Evolutionary conservation across 2,888 invertebrate genomes (phyloP), one percentile per base, ranked within the genome.

Genomic region (Alsophila aescularia): DNA sequence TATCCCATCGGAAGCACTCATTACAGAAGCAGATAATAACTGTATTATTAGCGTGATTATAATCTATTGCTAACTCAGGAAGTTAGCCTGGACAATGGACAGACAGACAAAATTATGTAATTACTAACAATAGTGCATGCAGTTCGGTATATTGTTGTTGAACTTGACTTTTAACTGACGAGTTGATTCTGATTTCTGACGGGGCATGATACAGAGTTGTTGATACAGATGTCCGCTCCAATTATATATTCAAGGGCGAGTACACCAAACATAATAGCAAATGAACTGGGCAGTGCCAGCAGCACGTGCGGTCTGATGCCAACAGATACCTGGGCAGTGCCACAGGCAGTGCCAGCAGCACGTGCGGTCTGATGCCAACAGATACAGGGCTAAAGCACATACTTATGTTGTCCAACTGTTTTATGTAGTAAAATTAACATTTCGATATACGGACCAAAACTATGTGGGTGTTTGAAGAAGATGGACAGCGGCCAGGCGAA

Each of bases 81-180:
- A 72, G 68, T 65, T 64, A 62, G 59, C 49, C 51, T 59, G 63
- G 59, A 72, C 68, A 72, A 69, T 66, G 54, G 60, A 63, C 62
- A 58, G 50, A 59, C 41, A 15, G 43, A 43, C 37, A 60, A 59
- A 18, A 53, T 48, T 53, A 52, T 59, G 45, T 62, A 63, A 70
- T 71, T 65, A 67, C 56, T 52, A 40, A 59, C 54, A 37, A 51
- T 45, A 60, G 55, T n/a, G 15, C 37, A 21, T 21, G 34, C 15
- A 31, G 21, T 9, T 24, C 13, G 15, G 32, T 55, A 36, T 29
- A 56, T 64, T 42, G 2, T 27, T 31, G 12, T 41, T 37, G 31
- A 21, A 12, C 37, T 35, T 34, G 36, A 52, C 32, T 21, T 16
- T 18, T 36, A 4, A 31, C 42, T 43, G 51, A 51, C 51, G 43